Conservation (phyloP, 2,888 invertebrate species). For the Geophilus truncorum region DNA sequence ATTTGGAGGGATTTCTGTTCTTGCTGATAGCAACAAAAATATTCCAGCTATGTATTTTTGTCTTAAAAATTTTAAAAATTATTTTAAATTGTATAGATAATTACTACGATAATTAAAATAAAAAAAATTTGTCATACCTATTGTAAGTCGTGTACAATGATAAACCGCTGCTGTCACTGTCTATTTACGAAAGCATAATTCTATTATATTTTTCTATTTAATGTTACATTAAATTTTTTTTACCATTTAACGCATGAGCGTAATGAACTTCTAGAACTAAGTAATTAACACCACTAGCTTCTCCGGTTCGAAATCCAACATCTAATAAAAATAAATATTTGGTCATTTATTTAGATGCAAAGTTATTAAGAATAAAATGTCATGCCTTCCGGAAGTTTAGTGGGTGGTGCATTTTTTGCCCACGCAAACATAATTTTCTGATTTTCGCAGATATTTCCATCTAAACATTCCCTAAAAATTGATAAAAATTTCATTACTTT, state of each 20-base stretch:
- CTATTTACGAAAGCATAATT: neutral
- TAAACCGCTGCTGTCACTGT: slow-evolving; percentile 38
- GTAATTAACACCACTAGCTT: slow-evolving; percentile 51
- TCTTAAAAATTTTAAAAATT: slow-evolving; percentile 35
- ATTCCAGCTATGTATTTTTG: slow-evolving; percentile 48
- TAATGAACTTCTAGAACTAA: slow-evolving; percentile 57
- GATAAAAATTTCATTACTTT: no score
- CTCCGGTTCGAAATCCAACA: slow-evolving; percentile 56
- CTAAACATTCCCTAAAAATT: slow-evolving; percentile 55
- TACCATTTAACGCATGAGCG: slow-evolving; percentile 46
- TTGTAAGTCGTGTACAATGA: slow-evolving; percentile 34
- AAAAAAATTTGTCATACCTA: slow-evolving; percentile 35
- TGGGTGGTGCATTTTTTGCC: slow-evolving; percentile 58
- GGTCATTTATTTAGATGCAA: no score
- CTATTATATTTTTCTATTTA: neutral
- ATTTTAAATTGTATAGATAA: neutral
- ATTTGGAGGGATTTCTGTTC: slow-evolving; percentile 46
- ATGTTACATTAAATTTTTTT: neutral
- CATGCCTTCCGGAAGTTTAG: slow-evolving; percentile 51
- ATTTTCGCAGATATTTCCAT: slow-evolving; percentile 29
- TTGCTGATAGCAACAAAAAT: slow-evolving; percentile 45
- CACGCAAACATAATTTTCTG: slow-evolving; percentile 57
- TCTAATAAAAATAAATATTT: slow-evolving; percentile 46
- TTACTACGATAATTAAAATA: no score
- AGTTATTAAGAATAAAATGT: no score